A percentile compares a stretch with the other conserved stretches of the same genome.
Evolutionary conservation across 2,797 vertebrate species (phyloP).

Genomic region (Otus scops): DNA sequence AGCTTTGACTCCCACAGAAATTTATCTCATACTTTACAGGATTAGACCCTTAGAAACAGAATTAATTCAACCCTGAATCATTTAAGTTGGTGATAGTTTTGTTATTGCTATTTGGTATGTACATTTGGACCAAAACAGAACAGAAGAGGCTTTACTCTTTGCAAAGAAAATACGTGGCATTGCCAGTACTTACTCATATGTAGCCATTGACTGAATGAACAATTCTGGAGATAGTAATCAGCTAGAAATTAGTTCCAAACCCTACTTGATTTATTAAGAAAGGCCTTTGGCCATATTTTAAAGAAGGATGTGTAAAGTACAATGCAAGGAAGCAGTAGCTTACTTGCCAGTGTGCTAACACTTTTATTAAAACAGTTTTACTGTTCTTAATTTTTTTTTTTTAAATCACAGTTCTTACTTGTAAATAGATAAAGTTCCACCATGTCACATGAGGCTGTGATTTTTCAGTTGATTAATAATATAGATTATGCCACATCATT

Average conservation of each 20-base stretch:
- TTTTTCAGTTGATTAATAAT: neutral
- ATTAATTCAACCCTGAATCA: neutral
- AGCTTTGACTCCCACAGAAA: neutral
- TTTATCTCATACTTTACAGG: neutral
- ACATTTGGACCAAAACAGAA: neutral
- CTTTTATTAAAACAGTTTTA: neutral
- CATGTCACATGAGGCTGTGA: neutral
- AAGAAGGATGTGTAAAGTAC: neutral
- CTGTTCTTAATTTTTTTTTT: neutral
- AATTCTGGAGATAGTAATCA: neutral
- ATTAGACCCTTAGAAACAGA: neutral
- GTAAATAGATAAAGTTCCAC: neutral
- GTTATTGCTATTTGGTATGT: neutral
- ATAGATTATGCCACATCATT: neutral
- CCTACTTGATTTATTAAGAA: neutral
- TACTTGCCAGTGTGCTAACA: neutral
- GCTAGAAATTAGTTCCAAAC: neutral
- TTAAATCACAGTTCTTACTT: neutral
- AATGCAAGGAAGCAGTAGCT: neutral
- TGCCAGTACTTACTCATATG: neutral
- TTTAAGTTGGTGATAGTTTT: neutral
- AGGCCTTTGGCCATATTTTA: neutral
- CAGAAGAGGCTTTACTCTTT: neutral
- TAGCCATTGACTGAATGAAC: neutral
- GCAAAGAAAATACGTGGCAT: neutral